Conservation (phyloP, 1,140 invertebrate species). For the Sycophila sp. region DNA sequence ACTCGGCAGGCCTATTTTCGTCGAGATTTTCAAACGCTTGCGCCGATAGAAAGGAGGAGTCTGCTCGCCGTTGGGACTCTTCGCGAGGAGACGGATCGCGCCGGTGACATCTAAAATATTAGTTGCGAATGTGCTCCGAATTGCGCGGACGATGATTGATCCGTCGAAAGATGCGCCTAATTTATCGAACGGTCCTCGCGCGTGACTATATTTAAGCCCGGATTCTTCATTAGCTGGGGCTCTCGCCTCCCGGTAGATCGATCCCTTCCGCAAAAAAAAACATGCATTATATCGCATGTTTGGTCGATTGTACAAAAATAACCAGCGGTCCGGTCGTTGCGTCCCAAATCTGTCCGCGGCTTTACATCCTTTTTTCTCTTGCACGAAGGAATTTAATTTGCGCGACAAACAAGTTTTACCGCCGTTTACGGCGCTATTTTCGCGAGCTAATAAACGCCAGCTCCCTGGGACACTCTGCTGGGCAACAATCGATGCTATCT, state of each 20-base stretch:
- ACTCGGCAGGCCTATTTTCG: background rate
- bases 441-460: too few relatives aligned
- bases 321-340: too few relatives aligned
- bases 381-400: too few relatives aligned
- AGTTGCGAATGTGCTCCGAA: constrained; percentile 11
- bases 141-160: constrained; percentile 49
- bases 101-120: constrained; percentile 12
- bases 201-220: constrained; percentile 42
- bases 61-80: too few relatives aligned
- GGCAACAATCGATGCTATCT: too few relatives aligned
- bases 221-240: constrained; percentile 10
- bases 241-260: background rate
- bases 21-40: background rate
- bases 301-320: too few relatives aligned
- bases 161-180: constrained; percentile 47
- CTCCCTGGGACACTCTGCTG: too few relatives aligned
- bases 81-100: constrained; percentile 18
- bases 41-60: background rate
- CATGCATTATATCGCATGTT: too few relatives aligned
- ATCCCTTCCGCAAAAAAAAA: background rate
- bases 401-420: too few relatives aligned
- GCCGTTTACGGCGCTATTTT: too few relatives aligned
- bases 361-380: too few relatives aligned
- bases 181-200: constrained; percentile 38
- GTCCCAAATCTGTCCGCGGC: too few relatives aligned